Percentiles rank a stretch among this genome's conserved stretches.
Evolutionary conservation across 2,797 vertebrate species (phyloP).

Genomic region (Enteromius unitaeniatus): DNA sequence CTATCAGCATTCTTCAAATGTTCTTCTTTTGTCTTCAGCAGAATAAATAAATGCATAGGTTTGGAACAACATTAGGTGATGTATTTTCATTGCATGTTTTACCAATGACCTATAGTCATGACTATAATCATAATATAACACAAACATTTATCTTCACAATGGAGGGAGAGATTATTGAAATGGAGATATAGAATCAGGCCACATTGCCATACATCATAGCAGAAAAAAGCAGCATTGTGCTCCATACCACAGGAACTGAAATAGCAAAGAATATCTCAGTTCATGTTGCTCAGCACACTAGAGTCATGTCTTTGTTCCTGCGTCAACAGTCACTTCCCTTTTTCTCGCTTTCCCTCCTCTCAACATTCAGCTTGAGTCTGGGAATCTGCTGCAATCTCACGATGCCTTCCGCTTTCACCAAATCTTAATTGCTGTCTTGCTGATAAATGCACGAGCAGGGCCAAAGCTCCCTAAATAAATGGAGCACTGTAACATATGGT

Average conservation of each 20-base stretch:
- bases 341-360: constrained; percentile 31
- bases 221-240: not conserved
- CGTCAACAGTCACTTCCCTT: constrained; percentile 32
- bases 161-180: not conserved
- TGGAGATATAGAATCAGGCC: not conserved
- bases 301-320: constrained; percentile 26
- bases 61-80: not conserved
- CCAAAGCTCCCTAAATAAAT: constrained; percentile 32
- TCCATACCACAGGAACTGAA: not conserved
- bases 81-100: not conserved
- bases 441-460: constrained; percentile 49
- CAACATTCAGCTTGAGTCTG: constrained; percentile 2
- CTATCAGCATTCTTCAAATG: not conserved
- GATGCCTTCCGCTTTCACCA: constrained; percentile 25
- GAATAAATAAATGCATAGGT: not conserved
- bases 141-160: not conserved
- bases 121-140: not conserved
- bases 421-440: constrained; percentile 52
- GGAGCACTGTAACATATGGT: constrained; percentile 44
- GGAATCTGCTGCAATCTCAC: constrained; percentile 49
- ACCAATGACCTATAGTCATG: not conserved
- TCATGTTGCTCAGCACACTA: constrained; percentile 26
- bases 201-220: not conserved
- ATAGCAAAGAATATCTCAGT: constrained; percentile 12
- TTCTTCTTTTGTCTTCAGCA: not conserved